Percentiles rank a stretch among this genome's conserved stretches.
phyloP scores from a whole-genome alignment of 2,888 invertebrate genomes.

The Yponomeuta evonymella region DNA sequence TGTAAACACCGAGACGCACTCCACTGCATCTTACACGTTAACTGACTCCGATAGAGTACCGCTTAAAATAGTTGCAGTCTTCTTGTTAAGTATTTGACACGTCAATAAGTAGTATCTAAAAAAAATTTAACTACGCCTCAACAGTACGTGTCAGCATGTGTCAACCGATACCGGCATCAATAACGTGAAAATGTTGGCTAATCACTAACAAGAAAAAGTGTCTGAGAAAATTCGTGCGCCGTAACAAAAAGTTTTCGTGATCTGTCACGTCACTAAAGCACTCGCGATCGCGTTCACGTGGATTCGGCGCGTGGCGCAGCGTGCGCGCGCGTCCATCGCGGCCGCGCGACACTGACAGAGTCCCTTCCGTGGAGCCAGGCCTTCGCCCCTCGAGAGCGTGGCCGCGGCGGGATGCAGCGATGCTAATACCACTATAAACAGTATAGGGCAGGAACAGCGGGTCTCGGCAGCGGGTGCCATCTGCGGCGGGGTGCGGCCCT shows the following conservation, averaged over 20 bases:
- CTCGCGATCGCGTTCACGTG: slow-evolving; percentile 5
- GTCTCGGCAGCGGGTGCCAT: slow-evolving; percentile 52
- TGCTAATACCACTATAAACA: slow-evolving; percentile 21
- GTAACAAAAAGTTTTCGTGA: not conserved
- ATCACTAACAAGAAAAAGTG: not conserved
- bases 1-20: slow-evolving; percentile 50
- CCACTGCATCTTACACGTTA: slow-evolving; percentile 49
- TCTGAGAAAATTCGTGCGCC: not conserved
- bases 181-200: not conserved
- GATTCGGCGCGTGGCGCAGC: slow-evolving; percentile 27
- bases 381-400: slow-evolving; percentile 71
- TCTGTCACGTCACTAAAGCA: slow-evolving; percentile 37
- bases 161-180: not conserved
- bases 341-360: slow-evolving; percentile 53
- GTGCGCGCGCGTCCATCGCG: slow-evolving; percentile 68
- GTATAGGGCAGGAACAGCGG: not conserved
- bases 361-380: slow-evolving; percentile 50
- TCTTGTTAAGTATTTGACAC: slow-evolving; percentile 22
- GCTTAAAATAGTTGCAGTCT: slow-evolving; percentile 23
- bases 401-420: slow-evolving; percentile 41
- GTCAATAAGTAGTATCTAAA: slow-evolving; percentile 15
- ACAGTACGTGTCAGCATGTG: not conserved
- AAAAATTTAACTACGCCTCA: not conserved
- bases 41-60: slow-evolving; percentile 40
- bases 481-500: slow-evolving; percentile 64